phyloP scores from a whole-genome alignment of 2,113 vertebrate genomes.

The Paradoxurus hermaphroditus region DNA sequence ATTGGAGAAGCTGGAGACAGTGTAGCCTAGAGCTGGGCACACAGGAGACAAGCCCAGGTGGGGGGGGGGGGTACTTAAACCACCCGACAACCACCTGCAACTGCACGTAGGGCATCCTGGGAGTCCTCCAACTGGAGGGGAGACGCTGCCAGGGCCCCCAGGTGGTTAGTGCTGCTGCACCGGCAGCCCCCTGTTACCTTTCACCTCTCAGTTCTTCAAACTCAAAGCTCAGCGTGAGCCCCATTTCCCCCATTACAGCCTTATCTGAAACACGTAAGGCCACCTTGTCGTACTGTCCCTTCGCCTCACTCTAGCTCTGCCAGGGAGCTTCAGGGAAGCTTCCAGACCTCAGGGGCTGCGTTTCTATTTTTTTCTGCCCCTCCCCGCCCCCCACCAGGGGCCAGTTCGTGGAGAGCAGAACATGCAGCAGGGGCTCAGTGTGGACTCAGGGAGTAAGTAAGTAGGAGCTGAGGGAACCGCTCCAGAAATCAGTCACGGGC shows the following conservation, averaged over 20 bases:
- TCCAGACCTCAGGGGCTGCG: background rate
- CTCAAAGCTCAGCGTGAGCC: background rate
- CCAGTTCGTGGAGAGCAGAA: background rate
- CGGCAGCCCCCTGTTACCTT: background rate
- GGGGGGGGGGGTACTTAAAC: background rate
- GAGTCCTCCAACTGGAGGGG: fast-evolving
- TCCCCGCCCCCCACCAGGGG: too few relatives aligned
- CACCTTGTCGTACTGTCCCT: background rate
- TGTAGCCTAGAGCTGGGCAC: slow-evolving; percentile 89
- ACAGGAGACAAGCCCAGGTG: background rate
- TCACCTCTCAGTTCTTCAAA: background rate
- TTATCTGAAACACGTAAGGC: background rate
- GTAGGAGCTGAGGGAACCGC: background rate
- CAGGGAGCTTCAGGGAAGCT: background rate
- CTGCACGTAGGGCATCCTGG: fast-evolving
- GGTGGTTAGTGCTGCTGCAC: background rate
- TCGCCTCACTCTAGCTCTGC: background rate
- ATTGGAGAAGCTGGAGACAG: slow-evolving; percentile 92
- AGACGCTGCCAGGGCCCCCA: background rate
- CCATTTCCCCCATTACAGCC: background rate
- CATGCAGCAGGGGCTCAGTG: background rate
- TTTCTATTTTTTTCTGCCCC: background rate
- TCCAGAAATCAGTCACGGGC: background rate
- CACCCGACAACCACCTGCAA: background rate
- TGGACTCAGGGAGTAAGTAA: background rate